phyloP scores from a whole-genome alignment of 2,888 invertebrate species.

The Laothoe populi region DNA sequence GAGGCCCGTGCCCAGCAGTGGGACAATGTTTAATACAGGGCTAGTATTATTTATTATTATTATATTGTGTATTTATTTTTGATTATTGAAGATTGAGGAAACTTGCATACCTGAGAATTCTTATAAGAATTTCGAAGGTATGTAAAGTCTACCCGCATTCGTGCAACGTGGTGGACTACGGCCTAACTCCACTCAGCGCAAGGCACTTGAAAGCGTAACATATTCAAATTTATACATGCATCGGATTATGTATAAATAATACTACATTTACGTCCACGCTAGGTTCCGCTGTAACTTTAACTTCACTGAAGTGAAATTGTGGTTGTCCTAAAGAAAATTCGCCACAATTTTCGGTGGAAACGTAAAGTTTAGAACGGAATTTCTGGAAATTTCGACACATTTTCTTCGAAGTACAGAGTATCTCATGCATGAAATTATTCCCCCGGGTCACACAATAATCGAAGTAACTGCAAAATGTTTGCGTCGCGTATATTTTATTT shows the following conservation, averaged over 20 bases:
- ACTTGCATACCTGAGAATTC: no score
- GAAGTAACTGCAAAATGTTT: slow-evolving; percentile 4
- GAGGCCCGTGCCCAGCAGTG: no score
- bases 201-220: no score
- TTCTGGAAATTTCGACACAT: slow-evolving; percentile 12
- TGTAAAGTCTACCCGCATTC: no score
- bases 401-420: not conserved
- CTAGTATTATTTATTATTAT: no score
- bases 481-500: not conserved
- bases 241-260: not conserved
- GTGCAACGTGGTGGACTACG: no score
- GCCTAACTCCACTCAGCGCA: no score
- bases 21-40: no score
- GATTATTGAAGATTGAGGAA: no score
- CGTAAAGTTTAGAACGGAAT: slow-evolving; percentile 19
- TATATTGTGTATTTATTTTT: no score
- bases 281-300: not conserved
- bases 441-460: not conserved
- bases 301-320: slow-evolving; percentile 13
- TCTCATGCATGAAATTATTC: slow-evolving; percentile 21
- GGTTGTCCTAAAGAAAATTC: slow-evolving; percentile 15
- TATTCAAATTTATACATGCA: no score
- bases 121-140: no score
- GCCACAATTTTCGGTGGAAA: slow-evolving; percentile 18
- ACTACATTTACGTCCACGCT: not conserved